phyloP scores from a whole-genome alignment of 1,140 invertebrate species.

The Drosophila ananassae region DNA sequence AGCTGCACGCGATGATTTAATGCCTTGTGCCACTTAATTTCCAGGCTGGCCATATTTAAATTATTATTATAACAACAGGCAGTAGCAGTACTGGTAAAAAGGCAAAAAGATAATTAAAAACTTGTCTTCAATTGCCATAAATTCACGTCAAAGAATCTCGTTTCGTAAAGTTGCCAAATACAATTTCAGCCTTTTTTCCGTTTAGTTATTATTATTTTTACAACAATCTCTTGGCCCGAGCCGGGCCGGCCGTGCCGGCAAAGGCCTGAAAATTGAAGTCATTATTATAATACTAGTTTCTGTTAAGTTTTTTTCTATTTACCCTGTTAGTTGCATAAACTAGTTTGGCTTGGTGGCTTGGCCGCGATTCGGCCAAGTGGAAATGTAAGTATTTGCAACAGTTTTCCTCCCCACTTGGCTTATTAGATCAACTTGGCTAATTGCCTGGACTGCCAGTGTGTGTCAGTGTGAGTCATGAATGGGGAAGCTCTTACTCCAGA shows the following conservation, averaged over 20 bases:
- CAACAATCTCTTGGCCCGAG: conserved; percentile 70
- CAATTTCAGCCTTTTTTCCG: conserved; percentile 49
- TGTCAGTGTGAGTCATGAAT: conserved; percentile 51
- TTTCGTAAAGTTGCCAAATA: conserved; percentile 67
- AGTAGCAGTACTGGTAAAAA: conserved; percentile 28
- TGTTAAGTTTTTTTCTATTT: conserved; percentile 36
- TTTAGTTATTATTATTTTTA: conserved; percentile 59
- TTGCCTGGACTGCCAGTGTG: conserved; percentile 28
- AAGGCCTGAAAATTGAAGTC: conserved; percentile 68
- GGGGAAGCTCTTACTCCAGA: conserved; percentile 34
- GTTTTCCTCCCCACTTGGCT: conserved; percentile 54
- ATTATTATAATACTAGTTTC: conserved; percentile 70
- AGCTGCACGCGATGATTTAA: conserved; percentile 79
- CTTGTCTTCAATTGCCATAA: conserved; percentile 82
- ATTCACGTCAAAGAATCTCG: conserved; percentile 79
- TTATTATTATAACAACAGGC: conserved; percentile 60
- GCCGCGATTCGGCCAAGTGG: conserved; percentile 67
- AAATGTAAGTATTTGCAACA: conserved; percentile 61
- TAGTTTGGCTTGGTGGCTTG: conserved; percentile 63
- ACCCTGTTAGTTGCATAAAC: conserved; percentile 52
- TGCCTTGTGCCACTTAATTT: conserved; percentile 78
- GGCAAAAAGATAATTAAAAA: conserved; percentile 74
- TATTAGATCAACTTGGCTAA: conserved; percentile 57
- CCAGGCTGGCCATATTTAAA: conserved; percentile 66
- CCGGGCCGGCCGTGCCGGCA: no score